Evolutionary conservation across 1,140 invertebrate genomes (phyloP).

Genomic region (Papilio aristodemus): DNA sequence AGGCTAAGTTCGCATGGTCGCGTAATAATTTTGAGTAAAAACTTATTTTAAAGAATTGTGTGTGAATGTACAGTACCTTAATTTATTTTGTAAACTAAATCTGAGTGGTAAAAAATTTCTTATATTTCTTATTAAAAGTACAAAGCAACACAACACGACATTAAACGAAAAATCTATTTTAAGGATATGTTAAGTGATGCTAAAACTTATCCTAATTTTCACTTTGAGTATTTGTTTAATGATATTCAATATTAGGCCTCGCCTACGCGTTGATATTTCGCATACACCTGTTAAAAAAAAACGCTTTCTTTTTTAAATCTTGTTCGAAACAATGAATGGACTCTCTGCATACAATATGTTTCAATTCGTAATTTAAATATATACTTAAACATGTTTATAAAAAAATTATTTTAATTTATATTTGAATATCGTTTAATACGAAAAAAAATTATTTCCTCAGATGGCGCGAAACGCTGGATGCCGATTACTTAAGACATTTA

Average conservation of each 20-base stretch:
- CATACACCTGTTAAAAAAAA: background rate
- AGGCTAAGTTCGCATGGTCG: no score
- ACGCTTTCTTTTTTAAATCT: slow-evolving; percentile 27
- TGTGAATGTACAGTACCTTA: background rate
- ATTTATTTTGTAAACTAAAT: background rate
- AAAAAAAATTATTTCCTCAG: no score
- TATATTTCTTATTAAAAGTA: background rate
- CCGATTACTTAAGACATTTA: slow-evolving; percentile 62
- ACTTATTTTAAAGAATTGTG: no score
- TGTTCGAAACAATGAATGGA: background rate
- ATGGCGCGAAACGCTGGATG: slow-evolving; percentile 65
- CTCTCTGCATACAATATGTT: no score
- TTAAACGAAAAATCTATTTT: background rate
- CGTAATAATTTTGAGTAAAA: no score
- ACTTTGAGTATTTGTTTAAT: slow-evolving; percentile 6
- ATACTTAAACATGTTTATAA: no score
- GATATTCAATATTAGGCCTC: slow-evolving; percentile 3
- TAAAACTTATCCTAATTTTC: slow-evolving; percentile 13
- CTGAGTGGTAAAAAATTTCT: background rate
- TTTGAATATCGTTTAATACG: no score
- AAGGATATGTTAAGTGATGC: slow-evolving; percentile 20
- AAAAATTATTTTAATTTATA: no score
- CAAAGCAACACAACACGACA: background rate
- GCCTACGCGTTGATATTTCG: slow-evolving; percentile 22
- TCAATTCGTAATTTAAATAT: no score